These are phyloP conservation scores for Myotis lucifugus DNA, from an alignment of 2,113 vertebrate genomes.

Conservation along the genomic window DNA sequence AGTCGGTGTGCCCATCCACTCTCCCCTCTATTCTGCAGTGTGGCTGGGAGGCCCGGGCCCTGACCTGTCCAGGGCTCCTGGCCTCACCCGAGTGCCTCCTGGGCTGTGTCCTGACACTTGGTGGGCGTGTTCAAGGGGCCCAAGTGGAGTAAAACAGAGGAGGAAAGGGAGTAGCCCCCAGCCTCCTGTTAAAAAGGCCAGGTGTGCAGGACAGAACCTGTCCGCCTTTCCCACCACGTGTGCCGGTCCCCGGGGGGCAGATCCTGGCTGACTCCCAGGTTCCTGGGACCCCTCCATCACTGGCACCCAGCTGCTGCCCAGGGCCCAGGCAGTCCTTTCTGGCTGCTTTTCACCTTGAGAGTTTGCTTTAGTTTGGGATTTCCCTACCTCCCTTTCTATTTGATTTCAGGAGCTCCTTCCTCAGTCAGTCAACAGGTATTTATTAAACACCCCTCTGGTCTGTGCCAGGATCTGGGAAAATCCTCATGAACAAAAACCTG, in stretches of 20 bases:
- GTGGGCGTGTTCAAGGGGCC: not conserved
- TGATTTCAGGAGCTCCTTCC: not conserved
- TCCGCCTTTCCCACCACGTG: not conserved
- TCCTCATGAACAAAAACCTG: constrained; percentile 9
- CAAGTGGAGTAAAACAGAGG: not conserved
- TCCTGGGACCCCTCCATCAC: not conserved
- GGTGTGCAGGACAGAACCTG: not conserved
- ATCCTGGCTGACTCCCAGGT: not conserved
- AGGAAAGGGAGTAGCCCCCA: not conserved
- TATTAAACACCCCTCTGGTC: not conserved
- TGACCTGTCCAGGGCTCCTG: not conserved
- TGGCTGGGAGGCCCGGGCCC: not conserved
- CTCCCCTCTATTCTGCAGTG: not conserved
- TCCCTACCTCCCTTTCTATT: not conserved
- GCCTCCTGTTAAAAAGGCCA: not conserved
- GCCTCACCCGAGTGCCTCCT: not conserved
- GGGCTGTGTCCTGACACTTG: not conserved
- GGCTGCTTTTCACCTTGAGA: not conserved
- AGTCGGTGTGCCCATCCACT: not conserved
- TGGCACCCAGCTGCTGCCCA: not conserved
- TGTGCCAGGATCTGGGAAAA: not conserved
- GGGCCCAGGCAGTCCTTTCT: not conserved
- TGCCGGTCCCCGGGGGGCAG: not conserved
- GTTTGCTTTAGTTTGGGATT: constrained; percentile 24
- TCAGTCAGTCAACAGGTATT: not conserved